Percentiles rank a stretch among this genome's conserved stretches.
These are phyloP conservation scores for Odontomachus brunneus DNA, from an alignment of 1,140 invertebrate species.

Conservation along the genomic window DNA sequence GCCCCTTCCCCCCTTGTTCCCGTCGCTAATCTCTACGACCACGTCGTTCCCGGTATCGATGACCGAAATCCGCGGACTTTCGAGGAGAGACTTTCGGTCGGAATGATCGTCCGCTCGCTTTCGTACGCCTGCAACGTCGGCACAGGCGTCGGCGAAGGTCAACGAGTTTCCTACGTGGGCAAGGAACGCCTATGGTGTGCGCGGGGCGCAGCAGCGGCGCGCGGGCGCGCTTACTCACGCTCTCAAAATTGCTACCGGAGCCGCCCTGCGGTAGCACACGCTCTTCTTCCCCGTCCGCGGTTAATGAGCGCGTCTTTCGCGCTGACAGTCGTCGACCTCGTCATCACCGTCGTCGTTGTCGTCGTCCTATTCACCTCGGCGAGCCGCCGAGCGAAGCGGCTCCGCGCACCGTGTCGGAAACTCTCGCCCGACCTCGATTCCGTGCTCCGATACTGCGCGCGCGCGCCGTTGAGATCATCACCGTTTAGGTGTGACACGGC, in stretches of 20 bases:
- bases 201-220: conserved; percentile 26
- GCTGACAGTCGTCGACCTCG: conserved; percentile 56
- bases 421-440: conserved; percentile 57
- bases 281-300: conserved; percentile 27
- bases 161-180: conserved; percentile 56
- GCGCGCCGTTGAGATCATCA: conserved; percentile 48
- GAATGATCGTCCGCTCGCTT: background rate
- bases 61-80: too few species aligned
- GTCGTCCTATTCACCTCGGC: conserved; percentile 30
- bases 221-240: conserved; percentile 40
- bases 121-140: conserved; percentile 41
- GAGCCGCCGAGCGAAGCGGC: background rate
- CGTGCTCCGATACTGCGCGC: background rate
- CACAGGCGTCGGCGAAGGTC: conserved; percentile 64
- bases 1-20: too few species aligned
- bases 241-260: conserved; percentile 46
- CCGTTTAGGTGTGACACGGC: background rate
- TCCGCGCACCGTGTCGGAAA: conserved; percentile 34
- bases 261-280: background rate
- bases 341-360: too few species aligned
- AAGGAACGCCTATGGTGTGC: conserved; percentile 43
- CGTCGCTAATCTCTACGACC: too few species aligned
- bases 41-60: too few species aligned
- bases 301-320: conserved; percentile 61
- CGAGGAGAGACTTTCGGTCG: too few species aligned